phyloP scores from a whole-genome alignment of 2,113 vertebrate genomes.

The Peucedramus taeniatus region DNA sequence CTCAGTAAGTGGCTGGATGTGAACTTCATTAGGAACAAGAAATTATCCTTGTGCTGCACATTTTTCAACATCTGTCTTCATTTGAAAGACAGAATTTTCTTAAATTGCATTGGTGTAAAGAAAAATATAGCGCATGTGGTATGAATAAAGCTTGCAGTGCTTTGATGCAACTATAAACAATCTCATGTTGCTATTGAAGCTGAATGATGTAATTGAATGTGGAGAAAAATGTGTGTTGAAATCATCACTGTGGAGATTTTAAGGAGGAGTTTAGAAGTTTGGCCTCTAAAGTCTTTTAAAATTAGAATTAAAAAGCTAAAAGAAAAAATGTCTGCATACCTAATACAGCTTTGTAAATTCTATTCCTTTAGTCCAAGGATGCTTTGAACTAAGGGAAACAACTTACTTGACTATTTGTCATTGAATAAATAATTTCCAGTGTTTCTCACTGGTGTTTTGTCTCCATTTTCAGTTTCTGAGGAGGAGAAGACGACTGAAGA shows the following conservation, averaged over 20 bases:
- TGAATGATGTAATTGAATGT: not conserved
- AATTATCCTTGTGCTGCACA: not conserved
- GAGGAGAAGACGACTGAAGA: constrained; percentile 12
- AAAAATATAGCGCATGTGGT: not conserved
- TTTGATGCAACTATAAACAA: not conserved
- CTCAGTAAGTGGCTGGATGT: not conserved
- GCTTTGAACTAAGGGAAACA: not conserved
- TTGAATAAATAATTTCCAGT: not conserved
- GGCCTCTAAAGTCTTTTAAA: not conserved
- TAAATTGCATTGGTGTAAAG: not conserved
- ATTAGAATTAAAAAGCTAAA: not conserved
- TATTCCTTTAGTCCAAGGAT: not conserved
- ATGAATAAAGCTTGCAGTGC: not conserved
- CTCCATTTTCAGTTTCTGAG: constrained; percentile 20
- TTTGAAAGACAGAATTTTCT: not conserved
- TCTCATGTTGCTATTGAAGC: not conserved
- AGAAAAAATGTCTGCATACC: not conserved
- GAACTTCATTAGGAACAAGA: not conserved
- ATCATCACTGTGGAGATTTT: not conserved
- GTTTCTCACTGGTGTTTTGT: constrained; percentile 6
- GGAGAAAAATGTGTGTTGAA: not conserved
- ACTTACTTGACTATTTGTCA: not conserved
- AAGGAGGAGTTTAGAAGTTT: not conserved
- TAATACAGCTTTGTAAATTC: not conserved
- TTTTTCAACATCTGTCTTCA: not conserved